These are phyloP conservation scores for Fragum whitleyi DNA, from an alignment of 2,888 invertebrate genomes.

Conservation along the genomic window DNA sequence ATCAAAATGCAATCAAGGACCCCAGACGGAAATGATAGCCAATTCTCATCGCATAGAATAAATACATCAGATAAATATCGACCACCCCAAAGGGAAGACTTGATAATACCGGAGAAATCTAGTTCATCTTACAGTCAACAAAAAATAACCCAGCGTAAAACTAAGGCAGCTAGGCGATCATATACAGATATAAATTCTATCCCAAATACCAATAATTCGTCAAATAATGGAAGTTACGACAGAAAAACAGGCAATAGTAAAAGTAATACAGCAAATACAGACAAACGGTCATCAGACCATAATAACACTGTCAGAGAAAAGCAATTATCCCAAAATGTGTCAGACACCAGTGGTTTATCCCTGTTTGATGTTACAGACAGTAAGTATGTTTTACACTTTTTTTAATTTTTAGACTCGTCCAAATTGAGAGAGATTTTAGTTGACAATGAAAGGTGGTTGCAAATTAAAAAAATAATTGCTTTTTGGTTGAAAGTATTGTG, in stretches of 20 bases:
- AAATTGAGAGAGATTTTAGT: no score
- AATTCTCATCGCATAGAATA: constrained; percentile 2
- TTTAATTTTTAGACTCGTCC: no score
- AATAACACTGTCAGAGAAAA: constrained; percentile 57
- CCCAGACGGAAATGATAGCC: constrained; percentile 10
- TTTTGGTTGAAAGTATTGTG: no score
- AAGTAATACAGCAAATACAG: constrained; percentile 34
- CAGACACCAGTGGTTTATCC: constrained; percentile 48
- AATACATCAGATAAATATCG: constrained; percentile 49
- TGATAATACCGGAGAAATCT: constrained; percentile 73
- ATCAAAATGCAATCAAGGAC: constrained; percentile 34
- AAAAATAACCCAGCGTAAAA: constrained; percentile 62
- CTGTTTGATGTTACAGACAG: constrained; percentile 15
- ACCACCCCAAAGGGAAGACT: constrained; percentile 51
- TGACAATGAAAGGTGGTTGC: no score
- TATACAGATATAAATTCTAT: constrained; percentile 45
- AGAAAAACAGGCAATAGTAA: constrained; percentile 57
- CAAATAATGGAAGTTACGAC: constrained; percentile 39
- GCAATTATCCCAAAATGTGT: constrained; percentile 38
- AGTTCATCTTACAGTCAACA: constrained; percentile 63
- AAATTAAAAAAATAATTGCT: no score
- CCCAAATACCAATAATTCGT: constrained; percentile 19
- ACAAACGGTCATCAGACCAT: constrained; percentile 56
- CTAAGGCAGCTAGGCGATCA: constrained; percentile 69
- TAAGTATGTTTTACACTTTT: neutral